Evolutionary conservation across 2,888 invertebrate genomes (phyloP).

Genomic region (Bombylius discolor): DNA sequence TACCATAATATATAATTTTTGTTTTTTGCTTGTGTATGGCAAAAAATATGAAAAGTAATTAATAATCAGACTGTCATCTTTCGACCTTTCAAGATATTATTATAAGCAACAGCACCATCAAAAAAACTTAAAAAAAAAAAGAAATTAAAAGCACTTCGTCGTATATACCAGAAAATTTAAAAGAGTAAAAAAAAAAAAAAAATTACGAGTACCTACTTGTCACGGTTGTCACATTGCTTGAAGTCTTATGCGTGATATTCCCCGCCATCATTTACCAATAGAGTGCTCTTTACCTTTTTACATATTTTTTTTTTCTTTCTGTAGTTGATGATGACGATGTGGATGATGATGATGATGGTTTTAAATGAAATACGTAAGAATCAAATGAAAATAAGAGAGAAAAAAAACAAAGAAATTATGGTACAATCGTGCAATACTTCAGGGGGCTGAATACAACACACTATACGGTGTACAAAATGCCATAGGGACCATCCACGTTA

Average conservation of each 20-base stretch:
- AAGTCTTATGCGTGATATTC: slow-evolving; percentile 9
- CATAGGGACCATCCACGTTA: too few relatives aligned
- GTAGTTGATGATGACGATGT: background rate
- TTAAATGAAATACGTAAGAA: too few relatives aligned
- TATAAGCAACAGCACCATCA: background rate
- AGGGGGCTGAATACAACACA: too few relatives aligned
- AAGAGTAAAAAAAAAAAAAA: background rate
- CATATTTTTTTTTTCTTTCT: background rate
- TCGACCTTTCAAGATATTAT: slow-evolving; percentile 17
- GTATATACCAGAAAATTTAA: background rate
- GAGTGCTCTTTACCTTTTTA: background rate
- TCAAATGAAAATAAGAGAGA: background rate
- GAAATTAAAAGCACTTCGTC: background rate
- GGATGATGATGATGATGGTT: background rate
- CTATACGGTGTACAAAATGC: too few relatives aligned
- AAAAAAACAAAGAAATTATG: background rate
- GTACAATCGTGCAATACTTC: background rate
- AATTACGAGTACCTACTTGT: slow-evolving; percentile 7
- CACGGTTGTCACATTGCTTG: slow-evolving; percentile 9
- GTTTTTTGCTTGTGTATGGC: background rate
- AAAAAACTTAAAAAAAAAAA: background rate
- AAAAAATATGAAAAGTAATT: slow-evolving; percentile 18
- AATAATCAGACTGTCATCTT: slow-evolving; percentile 20
- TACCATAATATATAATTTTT: slow-evolving; percentile 4
- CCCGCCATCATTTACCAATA: slow-evolving; percentile 1